These are phyloP conservation scores for Tupiocoris notatus DNA, from an alignment of 2,888 invertebrate species.

Conservation along the genomic window DNA sequence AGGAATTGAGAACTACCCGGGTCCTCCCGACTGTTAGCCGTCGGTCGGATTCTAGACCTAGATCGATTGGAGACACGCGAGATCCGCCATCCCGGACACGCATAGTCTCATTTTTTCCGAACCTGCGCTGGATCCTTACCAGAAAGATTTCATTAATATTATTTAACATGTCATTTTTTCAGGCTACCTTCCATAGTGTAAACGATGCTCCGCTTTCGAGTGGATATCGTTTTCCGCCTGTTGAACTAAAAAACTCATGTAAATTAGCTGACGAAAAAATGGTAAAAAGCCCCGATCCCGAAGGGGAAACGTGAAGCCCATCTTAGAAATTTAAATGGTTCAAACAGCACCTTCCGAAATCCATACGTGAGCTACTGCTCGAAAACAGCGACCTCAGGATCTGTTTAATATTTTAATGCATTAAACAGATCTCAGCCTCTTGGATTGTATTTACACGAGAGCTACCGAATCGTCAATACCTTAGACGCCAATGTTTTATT, in stretches of 20 bases:
- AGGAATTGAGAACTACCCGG: background rate
- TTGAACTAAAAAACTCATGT: background rate
- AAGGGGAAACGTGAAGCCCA: background rate
- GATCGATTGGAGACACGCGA: slow-evolving; percentile 28
- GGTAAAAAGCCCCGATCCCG: background rate
- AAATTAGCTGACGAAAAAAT: background rate
- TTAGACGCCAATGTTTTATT: background rate
- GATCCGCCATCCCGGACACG: slow-evolving; percentile 8
- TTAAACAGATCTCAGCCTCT: slow-evolving; percentile 10
- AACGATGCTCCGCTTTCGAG: background rate
- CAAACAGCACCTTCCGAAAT: slow-evolving; percentile 3
- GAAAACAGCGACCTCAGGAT: slow-evolving; percentile 11
- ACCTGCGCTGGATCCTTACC: slow-evolving; percentile 14
- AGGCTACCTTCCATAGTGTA: background rate
- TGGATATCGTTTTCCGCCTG: background rate
- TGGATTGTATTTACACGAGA: slow-evolving; percentile 3
- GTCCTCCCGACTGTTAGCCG: slow-evolving; percentile 17
- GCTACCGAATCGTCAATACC: background rate
- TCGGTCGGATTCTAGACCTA: slow-evolving; percentile 22
- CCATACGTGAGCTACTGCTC: background rate
- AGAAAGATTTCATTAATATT: slow-evolving; percentile 13
- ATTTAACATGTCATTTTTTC: background rate
- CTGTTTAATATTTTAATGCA: slow-evolving; percentile 21
- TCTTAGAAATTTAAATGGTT: slow-evolving; percentile 4
- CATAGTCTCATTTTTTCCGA: slow-evolving; percentile 19